Conservation (phyloP, 2,113 vertebrate species). For the Chionodraco myersi region DNA sequence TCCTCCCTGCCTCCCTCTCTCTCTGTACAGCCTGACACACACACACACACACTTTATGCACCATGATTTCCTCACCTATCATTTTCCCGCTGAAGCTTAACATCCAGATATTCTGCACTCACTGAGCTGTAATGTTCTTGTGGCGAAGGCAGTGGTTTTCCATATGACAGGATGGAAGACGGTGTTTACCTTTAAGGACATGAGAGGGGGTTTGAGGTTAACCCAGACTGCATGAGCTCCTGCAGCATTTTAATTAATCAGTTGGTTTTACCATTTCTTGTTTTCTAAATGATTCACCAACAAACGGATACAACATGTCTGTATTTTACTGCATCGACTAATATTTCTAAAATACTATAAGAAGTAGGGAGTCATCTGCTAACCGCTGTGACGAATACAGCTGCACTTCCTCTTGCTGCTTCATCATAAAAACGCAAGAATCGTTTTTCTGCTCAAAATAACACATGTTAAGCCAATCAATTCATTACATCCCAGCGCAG, state of each 20-base stretch:
- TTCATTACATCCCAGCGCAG: slow-evolving; percentile 6
- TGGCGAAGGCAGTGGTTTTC: neutral
- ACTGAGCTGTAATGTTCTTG: neutral
- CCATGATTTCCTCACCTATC: slow-evolving; percentile 12
- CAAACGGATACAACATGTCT: slow-evolving; percentile 1
- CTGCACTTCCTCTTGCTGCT: slow-evolving; percentile 1
- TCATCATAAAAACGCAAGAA: neutral
- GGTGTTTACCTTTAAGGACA: slow-evolving; percentile 6
- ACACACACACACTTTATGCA: neutral
- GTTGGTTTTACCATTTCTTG: neutral
- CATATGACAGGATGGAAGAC: slow-evolving; percentile 18
- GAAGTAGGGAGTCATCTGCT: neutral
- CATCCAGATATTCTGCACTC: neutral
- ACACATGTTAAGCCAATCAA: neutral
- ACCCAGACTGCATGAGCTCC: neutral
- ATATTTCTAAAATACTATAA: neutral
- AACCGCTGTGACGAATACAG: neutral
- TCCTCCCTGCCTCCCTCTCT: slow-evolving; percentile 68
- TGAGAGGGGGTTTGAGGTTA: neutral
- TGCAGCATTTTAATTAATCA: neutral
- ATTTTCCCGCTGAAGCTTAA: neutral
- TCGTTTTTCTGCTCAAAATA: no score
- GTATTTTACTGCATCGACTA: neutral
- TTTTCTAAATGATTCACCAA: neutral
- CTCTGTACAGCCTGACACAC: slow-evolving; percentile 30